Base-by-base conservation (phyloP, 2,888 invertebrate species). In the Nymphalis polychloros region DNA sequence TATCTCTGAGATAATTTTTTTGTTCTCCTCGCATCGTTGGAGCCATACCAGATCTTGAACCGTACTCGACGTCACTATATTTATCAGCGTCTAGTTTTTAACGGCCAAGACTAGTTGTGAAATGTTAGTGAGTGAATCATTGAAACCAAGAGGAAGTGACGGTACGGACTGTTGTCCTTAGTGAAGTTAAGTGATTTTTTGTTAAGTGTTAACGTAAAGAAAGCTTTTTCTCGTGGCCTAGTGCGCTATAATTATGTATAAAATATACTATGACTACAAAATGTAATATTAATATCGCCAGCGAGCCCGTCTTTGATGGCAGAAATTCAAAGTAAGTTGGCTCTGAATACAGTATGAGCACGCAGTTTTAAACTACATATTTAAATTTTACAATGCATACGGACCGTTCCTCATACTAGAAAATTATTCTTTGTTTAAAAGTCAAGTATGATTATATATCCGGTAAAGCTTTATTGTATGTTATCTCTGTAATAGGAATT, bases 71-170 rank as follows among this genome's bases (percentile, higher is more conserved):
- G 10, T 31, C 55, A 35, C 55, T 57, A 68, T 66, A 68, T 66
- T 67, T 69, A 70, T 71, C 68, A 59, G 64, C 65, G 62, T 57
- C 69, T 68, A 70, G 68, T 73, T 68, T 71, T 72, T 69, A 64
- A 50, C 69, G 61, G 27, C 53, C 59, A 47, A 65, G 71, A 68
- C 72, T 67, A 67, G 53, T 73, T 61, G 70, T 63, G 27, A 59
- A 65, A 70, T 71, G 67, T 65, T 19, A 77, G 79, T 80, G n/a
- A 80, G 84, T 86, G 85, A 84, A 83, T 86, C 84, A 84, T 82
- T 79, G 80, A 78, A 81, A 80, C 78, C 73, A 74, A 77, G 75
- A 84, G 83, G 83, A 84, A 84, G 81, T 81, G 77, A 79, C 80
- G 83, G 83, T 83, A 81, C 68, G 53, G 66, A 50, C 74, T 74